phyloP scores from a whole-genome alignment of 2,888 invertebrate genomes.

The Girardia tigrina region DNA sequence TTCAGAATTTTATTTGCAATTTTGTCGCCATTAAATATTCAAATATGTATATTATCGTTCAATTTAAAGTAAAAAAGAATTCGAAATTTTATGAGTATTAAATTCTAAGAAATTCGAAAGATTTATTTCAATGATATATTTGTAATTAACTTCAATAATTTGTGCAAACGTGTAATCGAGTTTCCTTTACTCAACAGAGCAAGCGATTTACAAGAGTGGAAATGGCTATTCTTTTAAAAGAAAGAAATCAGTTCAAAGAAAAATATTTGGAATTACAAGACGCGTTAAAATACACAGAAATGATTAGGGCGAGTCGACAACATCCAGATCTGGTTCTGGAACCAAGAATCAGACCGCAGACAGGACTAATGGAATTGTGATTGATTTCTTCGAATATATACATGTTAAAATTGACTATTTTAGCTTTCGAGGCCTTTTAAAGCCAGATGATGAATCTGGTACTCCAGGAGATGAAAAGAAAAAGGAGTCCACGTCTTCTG shows the following conservation, averaged over 20 bases:
- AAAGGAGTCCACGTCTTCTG: neutral
- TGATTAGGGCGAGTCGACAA: constrained; percentile 70
- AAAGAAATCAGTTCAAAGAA: constrained; percentile 95
- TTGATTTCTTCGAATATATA: neutral
- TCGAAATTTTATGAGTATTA: too few relatives aligned
- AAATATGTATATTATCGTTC: too few relatives aligned
- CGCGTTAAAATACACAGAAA: constrained; percentile 89
- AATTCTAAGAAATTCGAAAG: too few relatives aligned
- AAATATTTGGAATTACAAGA: constrained; percentile 95
- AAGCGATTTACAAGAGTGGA: constrained; percentile 94
- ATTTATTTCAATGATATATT: too few relatives aligned
- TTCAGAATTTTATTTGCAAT: too few relatives aligned
- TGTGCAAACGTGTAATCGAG: too few relatives aligned
- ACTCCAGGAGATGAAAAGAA: neutral
- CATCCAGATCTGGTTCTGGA: constrained; percentile 56
- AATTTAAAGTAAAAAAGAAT: too few relatives aligned
- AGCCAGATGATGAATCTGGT: neutral
- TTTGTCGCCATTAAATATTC: too few relatives aligned
- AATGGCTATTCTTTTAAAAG: constrained; percentile 97
- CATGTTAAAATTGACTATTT: neutral
- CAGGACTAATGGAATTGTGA: constrained; percentile 4
- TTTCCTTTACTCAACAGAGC: too few relatives aligned
- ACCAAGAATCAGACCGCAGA: neutral
- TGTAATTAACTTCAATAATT: too few relatives aligned
- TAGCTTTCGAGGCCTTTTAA: neutral